A percentile compares a stretch with the other conserved stretches of the same genome.
Conservation (phyloP, 1,140 invertebrate species). For the Dreissena polymorpha region DNA sequence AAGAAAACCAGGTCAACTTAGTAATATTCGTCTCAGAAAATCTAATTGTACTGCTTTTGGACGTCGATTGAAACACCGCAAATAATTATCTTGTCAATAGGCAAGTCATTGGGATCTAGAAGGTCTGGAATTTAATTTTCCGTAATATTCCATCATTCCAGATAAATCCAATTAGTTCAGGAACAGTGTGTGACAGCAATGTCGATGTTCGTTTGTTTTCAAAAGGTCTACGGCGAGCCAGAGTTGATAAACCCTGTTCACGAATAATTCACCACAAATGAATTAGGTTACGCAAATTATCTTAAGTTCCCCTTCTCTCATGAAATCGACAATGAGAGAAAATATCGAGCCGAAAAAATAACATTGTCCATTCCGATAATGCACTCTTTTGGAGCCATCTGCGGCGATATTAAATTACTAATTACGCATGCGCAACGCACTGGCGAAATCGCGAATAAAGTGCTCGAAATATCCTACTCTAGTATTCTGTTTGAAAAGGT, state of each 20-base stretch:
- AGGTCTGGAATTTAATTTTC: slow-evolving; percentile 59
- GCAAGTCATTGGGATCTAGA: slow-evolving; percentile 40
- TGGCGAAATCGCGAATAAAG: too few relatives aligned
- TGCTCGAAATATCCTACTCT: too few relatives aligned
- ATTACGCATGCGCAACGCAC: slow-evolving; percentile 29
- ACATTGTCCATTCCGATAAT: slow-evolving; percentile 45
- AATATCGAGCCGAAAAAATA: slow-evolving; percentile 46
- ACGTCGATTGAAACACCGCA: slow-evolving; percentile 56
- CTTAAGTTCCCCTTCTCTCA: slow-evolving; percentile 40
- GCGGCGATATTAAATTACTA: slow-evolving; percentile 53
- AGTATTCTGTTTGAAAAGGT: too few relatives aligned
- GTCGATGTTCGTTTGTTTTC: slow-evolving; percentile 49
- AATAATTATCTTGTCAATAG: slow-evolving; percentile 56
- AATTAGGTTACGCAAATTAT: slow-evolving; percentile 56
- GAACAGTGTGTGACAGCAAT: slow-evolving; percentile 20
- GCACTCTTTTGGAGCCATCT: slow-evolving; percentile 48
- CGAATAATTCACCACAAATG: slow-evolving; percentile 54
- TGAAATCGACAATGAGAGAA: slow-evolving; percentile 46
- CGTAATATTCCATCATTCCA: slow-evolving; percentile 57
- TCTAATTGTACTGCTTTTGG: slow-evolving; percentile 54
- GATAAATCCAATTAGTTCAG: slow-evolving; percentile 52
- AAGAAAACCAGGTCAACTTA: too few relatives aligned
- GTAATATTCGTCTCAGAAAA: slow-evolving; percentile 18
- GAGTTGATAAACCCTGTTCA: slow-evolving; percentile 45
- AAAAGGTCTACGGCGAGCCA: slow-evolving; percentile 35